Conservation (phyloP, 2,888 invertebrate genomes). For the Caradrina kadenii region DNA sequence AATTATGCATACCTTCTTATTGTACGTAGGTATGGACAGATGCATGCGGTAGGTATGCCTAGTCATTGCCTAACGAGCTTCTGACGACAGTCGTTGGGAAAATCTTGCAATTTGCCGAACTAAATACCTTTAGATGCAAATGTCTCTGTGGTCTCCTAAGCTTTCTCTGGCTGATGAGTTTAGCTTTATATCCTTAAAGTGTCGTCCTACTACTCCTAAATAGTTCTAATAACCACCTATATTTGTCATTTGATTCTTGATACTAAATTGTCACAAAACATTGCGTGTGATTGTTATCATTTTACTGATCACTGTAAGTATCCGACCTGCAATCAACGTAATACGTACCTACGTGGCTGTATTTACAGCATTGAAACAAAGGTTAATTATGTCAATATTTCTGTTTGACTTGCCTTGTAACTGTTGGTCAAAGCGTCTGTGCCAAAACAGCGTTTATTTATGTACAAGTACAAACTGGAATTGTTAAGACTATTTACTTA, state of each 20-base stretch:
- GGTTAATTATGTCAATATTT: constrained; percentile 39
- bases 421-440: constrained; percentile 5
- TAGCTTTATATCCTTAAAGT: neutral
- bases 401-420: constrained; percentile 4
- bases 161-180: neutral
- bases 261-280: neutral
- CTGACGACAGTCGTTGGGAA: constrained; percentile 19
- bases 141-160: neutral
- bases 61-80: constrained; percentile 23
- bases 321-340: constrained; percentile 22
- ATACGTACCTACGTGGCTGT: constrained; percentile 23
- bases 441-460: constrained; percentile 5
- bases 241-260: neutral
- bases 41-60: constrained; percentile 7
- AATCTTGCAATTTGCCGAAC: constrained; percentile 15
- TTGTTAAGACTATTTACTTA: constrained; percentile 23
- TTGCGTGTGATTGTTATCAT: constrained; percentile 45
- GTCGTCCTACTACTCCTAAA: neutral
- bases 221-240: neutral
- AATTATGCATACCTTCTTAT: neutral
- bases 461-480: constrained; percentile 7
- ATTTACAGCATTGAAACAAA: constrained; percentile 32
- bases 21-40: neutral
- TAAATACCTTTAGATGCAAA: constrained; percentile 17
- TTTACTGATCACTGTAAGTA: constrained; percentile 24